These are phyloP conservation scores for Boloria selene DNA, from an alignment of 2,888 invertebrate species.

Conservation along the genomic window DNA sequence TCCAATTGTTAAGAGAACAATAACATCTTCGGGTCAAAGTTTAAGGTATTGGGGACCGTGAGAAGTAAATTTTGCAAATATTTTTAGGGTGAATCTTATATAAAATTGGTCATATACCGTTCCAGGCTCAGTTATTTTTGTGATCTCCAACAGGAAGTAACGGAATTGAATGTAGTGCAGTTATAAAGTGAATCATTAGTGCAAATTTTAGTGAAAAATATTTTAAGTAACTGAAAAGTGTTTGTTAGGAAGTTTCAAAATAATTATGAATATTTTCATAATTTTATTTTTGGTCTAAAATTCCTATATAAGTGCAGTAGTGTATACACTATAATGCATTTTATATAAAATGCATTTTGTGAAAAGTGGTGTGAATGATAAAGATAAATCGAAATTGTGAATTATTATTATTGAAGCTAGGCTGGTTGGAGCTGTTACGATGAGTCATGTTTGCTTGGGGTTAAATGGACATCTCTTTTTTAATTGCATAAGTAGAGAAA, in stretches of 20 bases:
- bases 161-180: conserved; percentile 41
- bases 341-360: not conserved
- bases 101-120: conserved; percentile 60
- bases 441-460: conserved; percentile 47
- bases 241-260: not conserved
- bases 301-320: not conserved
- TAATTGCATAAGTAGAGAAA: not conserved
- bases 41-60: conserved; percentile 57
- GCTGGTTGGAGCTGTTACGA: not conserved
- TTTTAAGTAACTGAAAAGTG: not conserved
- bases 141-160: conserved; percentile 70
- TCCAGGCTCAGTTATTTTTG: conserved; percentile 65
- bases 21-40: conserved; percentile 64
- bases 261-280: no score
- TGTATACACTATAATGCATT: no score
- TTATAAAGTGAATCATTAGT: conserved; percentile 15
- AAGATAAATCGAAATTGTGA: conserved; percentile 52
- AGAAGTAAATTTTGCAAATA: conserved; percentile 55
- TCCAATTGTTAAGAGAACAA: conserved; percentile 70
- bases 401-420: conserved; percentile 50
- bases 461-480: conserved; percentile 46
- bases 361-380: not conserved
- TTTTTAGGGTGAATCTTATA: conserved; percentile 65
- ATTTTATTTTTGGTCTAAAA: no score
- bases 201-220: not conserved